Conservation (phyloP, 1,140 invertebrate genomes). For the Meloidogyne chitwoodi region DNA sequence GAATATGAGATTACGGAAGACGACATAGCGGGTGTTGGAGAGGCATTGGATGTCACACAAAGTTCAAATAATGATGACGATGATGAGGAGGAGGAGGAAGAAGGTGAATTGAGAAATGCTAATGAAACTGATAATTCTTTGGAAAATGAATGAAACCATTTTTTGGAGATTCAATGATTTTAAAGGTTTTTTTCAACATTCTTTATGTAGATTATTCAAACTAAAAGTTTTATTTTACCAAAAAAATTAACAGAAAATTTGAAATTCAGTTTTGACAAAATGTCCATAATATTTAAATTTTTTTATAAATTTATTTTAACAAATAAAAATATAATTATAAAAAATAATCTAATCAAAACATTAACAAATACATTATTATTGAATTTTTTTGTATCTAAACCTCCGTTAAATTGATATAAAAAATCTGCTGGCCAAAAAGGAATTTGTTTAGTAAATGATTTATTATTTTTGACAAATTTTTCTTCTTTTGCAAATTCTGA, state of each 20-base stretch:
- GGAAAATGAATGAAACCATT: neutral
- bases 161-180: too few species aligned
- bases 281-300: too few species aligned
- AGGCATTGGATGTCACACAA: neutral
- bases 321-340: neutral
- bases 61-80: neutral
- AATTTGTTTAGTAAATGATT: neutral
- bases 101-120: neutral
- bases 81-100: neutral
- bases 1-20: neutral
- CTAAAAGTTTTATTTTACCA: too few species aligned
- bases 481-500: neutral
- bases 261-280: too few species aligned
- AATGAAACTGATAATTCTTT: neutral
- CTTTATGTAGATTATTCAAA: too few species aligned
- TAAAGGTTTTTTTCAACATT: neutral
- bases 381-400: neutral
- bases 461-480: neutral
- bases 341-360: neutral
- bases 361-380: neutral
- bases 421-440: neutral
- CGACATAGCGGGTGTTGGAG: neutral
- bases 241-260: too few species aligned
- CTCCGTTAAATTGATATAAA: neutral
- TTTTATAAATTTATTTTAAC: neutral